These are phyloP conservation scores for Charaxes varanes DNA, from an alignment of 1,140 invertebrate species.

Conservation along the genomic window DNA sequence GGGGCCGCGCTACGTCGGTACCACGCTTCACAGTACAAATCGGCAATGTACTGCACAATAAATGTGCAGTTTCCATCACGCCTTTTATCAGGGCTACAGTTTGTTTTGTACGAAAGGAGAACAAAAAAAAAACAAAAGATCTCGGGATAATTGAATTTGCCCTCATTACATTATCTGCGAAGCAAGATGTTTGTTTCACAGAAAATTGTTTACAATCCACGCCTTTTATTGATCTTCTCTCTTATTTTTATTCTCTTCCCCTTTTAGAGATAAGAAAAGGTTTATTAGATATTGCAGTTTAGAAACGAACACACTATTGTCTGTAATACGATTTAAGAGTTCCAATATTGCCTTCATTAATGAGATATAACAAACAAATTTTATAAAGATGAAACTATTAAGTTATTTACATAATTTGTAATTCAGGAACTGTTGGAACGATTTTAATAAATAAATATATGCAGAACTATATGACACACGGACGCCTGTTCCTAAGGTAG, in stretches of 20 bases:
- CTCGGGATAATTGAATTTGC: constrained; percentile 63
- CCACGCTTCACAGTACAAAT: constrained; percentile 55
- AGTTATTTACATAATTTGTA: no score
- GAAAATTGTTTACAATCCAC: constrained; percentile 15
- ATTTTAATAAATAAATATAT: no score
- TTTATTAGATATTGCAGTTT: no score
- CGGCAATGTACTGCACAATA: constrained; percentile 58
- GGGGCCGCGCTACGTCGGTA: constrained; percentile 40
- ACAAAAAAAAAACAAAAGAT: constrained; percentile 56
- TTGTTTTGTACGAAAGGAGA: no score
- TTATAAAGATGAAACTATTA: no score
- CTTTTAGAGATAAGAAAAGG: not conserved
- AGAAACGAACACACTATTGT: no score
- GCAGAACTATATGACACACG: no score
- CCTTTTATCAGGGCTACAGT: constrained; percentile 46
- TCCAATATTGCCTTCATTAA: no score
- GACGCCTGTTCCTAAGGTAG: no score
- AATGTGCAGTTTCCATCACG: constrained; percentile 62
- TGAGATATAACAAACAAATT: no score
- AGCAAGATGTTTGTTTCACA: constrained; percentile 46
- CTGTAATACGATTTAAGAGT: no score
- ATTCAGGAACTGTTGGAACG: no score
- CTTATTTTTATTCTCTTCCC: constrained; percentile 1
- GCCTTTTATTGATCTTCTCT: constrained; percentile 13
- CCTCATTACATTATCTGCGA: constrained; percentile 64